Percentiles rank a stretch among this genome's conserved stretches.
Evolutionary conservation across 2,888 invertebrate species (phyloP).

Genomic region (Theretra japonica): DNA sequence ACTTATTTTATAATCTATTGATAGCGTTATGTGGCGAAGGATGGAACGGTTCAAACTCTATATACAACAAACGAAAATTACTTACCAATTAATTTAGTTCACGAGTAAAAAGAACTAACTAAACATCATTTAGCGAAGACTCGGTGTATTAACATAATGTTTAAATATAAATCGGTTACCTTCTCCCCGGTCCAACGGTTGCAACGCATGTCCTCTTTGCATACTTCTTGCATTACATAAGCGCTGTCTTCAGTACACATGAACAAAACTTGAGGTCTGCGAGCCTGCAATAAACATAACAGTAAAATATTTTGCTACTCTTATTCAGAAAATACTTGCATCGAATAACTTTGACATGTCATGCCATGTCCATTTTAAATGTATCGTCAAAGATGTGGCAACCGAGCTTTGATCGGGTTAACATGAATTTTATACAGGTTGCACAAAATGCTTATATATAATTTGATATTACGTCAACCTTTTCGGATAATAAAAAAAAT

Average conservation of each 20-base stretch:
- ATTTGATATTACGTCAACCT: background rate
- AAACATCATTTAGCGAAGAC: too few species aligned
- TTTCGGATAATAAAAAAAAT: background rate
- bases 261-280: constrained; percentile 88
- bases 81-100: too few species aligned
- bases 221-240: constrained; percentile 89
- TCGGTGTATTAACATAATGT: too few species aligned
- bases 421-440: background rate
- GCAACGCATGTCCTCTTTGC: constrained; percentile 87
- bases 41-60: too few species aligned
- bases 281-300: constrained; percentile 64
- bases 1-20: too few species aligned
- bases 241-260: constrained; percentile 89
- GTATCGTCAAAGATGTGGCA: too few species aligned
- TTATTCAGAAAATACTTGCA: too few species aligned
- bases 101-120: too few species aligned
- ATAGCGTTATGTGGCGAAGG: too few species aligned
- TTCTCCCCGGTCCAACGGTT: constrained; percentile 87
- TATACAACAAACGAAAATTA: too few species aligned
- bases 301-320: background rate
- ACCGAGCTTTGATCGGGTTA: background rate
- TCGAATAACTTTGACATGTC: too few species aligned
- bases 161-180: constrained; percentile 53
- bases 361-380: too few species aligned
- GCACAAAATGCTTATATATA: background rate